Evolutionary conservation across 1,140 invertebrate species (phyloP), one percentile per base, ranked within the genome.

Genomic region (Polypedilum vanderplanki): DNA sequence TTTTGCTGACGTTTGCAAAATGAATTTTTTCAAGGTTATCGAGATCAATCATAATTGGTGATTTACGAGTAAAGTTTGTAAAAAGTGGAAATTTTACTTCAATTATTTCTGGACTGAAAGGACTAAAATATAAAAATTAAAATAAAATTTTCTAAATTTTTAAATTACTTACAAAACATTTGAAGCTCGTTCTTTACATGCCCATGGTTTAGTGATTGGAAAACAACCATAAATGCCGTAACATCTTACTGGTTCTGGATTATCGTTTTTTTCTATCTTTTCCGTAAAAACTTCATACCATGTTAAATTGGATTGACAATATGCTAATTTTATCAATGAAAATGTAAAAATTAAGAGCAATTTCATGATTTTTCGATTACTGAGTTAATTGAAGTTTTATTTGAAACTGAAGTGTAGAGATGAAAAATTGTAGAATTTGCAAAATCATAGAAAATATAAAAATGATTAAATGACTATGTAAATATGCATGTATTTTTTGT

Each of bases 141-240:
- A 57, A 57, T 57, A n/a, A 57, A 57, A 12, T 57, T 3, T 3
- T 3, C n/a, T 57, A 57, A 12, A 57, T 1, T 57, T 57, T n/a
- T 1, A 57, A 57, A 57, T 15, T 57, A 57, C 46, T 57, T 15
- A 57, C 46, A 15, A 93, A 15, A 90, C 85, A 75, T 90, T 91
- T 33, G 94, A 89, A 7, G 92, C 92, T 57, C 93, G 85, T 65
- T 88, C 87, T 75, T 89, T 87, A 4, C 90, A 90, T 0, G 88
- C 88, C 91, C 92, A 96, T 3, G 92, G 92, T 20, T 88, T 85
- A 17, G 87, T 87, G 64, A 93, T 88, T 41, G 91, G 90, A 79
- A 93, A 95, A 80, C 94, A 96, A 7, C 93, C 94, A 77, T 91
- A 94, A 0, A 88, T 86, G 1, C 88, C 89, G 79, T 90, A 95